A percentile compares a stretch with the other conserved stretches of the same genome.
Conservation (phyloP, 64 coral and sea anemone species). For the Montipora capricornis region DNA sequence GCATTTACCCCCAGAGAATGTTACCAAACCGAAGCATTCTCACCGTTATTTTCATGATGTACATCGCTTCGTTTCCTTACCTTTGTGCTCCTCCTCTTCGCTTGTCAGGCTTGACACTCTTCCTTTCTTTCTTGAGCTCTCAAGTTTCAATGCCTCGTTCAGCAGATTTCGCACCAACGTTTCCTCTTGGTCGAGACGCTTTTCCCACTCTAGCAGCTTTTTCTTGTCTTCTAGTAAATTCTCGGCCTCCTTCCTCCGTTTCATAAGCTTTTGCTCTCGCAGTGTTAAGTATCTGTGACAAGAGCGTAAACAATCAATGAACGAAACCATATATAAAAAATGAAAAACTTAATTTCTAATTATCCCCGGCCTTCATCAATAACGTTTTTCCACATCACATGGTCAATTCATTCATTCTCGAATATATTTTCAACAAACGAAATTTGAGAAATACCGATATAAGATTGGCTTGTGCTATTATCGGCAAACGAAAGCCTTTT, state of each 20-base stretch:
- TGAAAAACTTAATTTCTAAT: no score
- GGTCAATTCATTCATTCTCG: no score
- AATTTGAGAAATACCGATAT: no score
- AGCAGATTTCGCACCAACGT: conserved; percentile 77
- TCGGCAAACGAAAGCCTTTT: no score
- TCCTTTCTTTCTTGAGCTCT: conserved; percentile 44
- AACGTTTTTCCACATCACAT: no score
- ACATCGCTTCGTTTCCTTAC: conserved; percentile 3
- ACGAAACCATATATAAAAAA: background rate
- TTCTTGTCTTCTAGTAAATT: conserved; percentile 80
- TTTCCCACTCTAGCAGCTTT: conserved; percentile 90
- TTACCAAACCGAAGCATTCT: no score
- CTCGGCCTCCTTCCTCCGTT: conserved; percentile 83
- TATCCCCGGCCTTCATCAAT: no score
- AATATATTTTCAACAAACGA: no score
- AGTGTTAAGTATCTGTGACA: conserved; percentile 81
- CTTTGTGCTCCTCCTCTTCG: conserved; percentile 48
- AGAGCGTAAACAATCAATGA: background rate
- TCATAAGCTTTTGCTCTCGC: conserved; percentile 90
- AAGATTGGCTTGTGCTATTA: no score
- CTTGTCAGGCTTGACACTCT: conserved; percentile 13
- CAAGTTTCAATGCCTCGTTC: conserved; percentile 82
- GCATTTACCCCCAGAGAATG: no score
- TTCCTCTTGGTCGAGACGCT: conserved; percentile 87
- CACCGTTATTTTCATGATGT: background rate